These are phyloP conservation scores for Eremobia ochroleuca DNA, from an alignment of 2,888 invertebrate species.

Conservation along the genomic window DNA sequence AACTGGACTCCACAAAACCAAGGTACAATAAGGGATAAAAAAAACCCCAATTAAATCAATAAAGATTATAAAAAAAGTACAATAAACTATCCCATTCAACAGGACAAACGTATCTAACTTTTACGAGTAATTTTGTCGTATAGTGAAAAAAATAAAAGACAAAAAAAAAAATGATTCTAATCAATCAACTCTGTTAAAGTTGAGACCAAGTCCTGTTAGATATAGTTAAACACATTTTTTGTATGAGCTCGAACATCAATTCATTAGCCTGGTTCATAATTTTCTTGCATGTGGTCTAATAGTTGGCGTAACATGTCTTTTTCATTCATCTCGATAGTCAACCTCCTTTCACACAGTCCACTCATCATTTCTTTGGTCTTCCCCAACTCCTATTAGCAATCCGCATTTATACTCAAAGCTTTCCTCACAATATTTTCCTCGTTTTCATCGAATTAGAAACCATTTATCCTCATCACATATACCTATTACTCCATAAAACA, in stretches of 20 bases:
- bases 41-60: no score
- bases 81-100: neutral
- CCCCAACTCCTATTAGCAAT: neutral
- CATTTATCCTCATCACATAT: neutral
- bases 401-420: neutral
- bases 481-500: constrained; percentile 54
- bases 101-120: neutral
- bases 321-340: neutral
- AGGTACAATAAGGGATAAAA: no score
- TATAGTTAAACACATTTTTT: neutral
- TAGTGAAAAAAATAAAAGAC: no score
- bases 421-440: neutral
- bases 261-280: neutral
- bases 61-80: no score
- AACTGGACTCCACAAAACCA: constrained; percentile 91
- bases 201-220: neutral
- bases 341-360: neutral
- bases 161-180: no score
- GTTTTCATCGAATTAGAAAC: neutral
- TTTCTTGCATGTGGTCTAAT: neutral
- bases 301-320: no score
- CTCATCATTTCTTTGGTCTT: neutral
- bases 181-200: neutral
- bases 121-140: neutral
- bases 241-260: neutral